Conservation (phyloP, 2,888 invertebrate species). For the Leistus spinibarbis region DNA sequence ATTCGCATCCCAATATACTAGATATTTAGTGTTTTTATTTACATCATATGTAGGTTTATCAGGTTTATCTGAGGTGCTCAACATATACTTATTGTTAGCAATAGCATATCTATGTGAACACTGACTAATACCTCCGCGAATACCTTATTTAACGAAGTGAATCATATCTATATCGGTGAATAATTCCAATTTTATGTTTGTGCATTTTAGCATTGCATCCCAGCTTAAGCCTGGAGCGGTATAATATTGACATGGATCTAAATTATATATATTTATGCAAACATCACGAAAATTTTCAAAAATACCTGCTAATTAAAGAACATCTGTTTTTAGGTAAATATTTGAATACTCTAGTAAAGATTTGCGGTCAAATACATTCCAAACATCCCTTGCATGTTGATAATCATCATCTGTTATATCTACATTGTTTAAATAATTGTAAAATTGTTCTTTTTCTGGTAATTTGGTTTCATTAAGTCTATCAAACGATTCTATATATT, state of each 20-base stretch:
- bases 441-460: slow-evolving; percentile 37
- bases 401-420: slow-evolving; percentile 44
- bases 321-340: slow-evolving; percentile 46
- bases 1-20: no score
- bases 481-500: slow-evolving; percentile 1
- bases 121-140: no score
- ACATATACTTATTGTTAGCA: no score
- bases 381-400: slow-evolving; percentile 46
- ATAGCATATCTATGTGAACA: no score
- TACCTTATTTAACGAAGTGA: no score
- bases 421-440: slow-evolving; percentile 39
- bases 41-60: no score
- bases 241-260: slow-evolving; percentile 39
- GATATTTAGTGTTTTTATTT: no score
- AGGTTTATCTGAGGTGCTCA: no score
- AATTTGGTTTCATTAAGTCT: not conserved
- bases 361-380: slow-evolving; percentile 44
- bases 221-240: no score
- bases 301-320: slow-evolving; percentile 45
- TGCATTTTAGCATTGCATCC: no score
- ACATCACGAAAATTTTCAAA: slow-evolving; percentile 46
- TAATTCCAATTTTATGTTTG: no score
- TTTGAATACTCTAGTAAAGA: slow-evolving; percentile 47
- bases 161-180: no score
- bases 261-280: slow-evolving; percentile 40